A percentile compares a stretch with the other conserved stretches of the same genome.
Conservation (phyloP, 2,797 vertebrate species). For the Chelidonichthys spinosus region DNA sequence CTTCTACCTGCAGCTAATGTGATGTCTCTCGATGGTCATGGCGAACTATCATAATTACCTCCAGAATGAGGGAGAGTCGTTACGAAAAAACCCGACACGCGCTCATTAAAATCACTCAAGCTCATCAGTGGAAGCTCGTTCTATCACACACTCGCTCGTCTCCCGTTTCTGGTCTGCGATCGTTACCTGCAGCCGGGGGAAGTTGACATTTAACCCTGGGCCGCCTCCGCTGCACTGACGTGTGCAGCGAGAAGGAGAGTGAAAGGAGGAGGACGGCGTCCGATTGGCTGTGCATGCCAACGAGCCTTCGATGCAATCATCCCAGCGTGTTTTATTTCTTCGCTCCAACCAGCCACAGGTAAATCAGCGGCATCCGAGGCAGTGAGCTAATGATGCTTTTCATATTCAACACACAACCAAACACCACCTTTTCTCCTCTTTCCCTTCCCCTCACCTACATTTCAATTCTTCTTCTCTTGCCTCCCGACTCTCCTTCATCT, state of each 20-base stretch:
- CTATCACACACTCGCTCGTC: slow-evolving; percentile 52
- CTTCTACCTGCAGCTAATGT: slow-evolving; percentile 76
- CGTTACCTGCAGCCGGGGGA: slow-evolving; percentile 43
- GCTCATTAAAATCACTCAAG: slow-evolving; percentile 74
- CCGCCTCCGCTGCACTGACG: neutral
- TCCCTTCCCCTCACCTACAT: slow-evolving; percentile 60
- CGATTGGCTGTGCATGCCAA: slow-evolving; percentile 30
- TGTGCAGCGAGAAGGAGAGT: neutral
- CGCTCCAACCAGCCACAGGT: slow-evolving; percentile 55
- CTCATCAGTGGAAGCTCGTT: slow-evolving; percentile 68
- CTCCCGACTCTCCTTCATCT: slow-evolving; percentile 26
- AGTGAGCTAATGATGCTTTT: slow-evolving; percentile 64
- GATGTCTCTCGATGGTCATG: slow-evolving; percentile 75
- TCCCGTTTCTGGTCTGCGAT: slow-evolving; percentile 28
- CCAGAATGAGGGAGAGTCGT: slow-evolving; percentile 71
- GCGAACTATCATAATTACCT: slow-evolving; percentile 76
- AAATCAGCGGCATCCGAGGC: slow-evolving; percentile 62
- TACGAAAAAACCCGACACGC: slow-evolving; percentile 63
- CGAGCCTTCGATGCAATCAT: slow-evolving; percentile 19
- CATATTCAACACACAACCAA: slow-evolving; percentile 71
- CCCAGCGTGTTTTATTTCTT: slow-evolving; percentile 52
- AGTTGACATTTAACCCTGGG: slow-evolving; percentile 52
- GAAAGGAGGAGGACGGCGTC: slow-evolving; percentile 5
- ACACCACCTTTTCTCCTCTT: slow-evolving; percentile 40
- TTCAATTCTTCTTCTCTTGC: slow-evolving; percentile 48